Conservation (phyloP, 2,797 vertebrate species). For the Cryptoprocta ferox region DNA sequence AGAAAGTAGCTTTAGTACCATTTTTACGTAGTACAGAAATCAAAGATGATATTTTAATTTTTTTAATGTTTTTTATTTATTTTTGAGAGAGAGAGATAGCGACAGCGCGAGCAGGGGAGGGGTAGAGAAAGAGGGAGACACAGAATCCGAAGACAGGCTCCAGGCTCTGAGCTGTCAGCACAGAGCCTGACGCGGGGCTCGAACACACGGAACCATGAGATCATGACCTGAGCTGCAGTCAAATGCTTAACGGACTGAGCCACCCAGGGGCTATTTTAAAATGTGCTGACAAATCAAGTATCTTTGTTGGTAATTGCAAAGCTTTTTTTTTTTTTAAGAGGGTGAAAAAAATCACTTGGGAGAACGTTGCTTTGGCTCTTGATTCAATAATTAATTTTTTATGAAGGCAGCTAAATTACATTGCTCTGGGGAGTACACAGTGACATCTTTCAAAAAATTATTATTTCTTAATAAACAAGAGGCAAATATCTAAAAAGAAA, state of each 20-base stretch:
- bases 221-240: too few relatives aligned
- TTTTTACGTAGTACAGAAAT: constrained; percentile 38
- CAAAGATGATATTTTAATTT: neutral
- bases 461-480: constrained; percentile 61
- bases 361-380: constrained; percentile 47
- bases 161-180: too few relatives aligned
- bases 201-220: too few relatives aligned
- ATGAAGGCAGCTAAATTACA: constrained; percentile 68
- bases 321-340: neutral
- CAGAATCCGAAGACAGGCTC: too few relatives aligned
- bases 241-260: too few relatives aligned
- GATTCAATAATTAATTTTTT: constrained; percentile 68
- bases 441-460: constrained; percentile 41
- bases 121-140: too few relatives aligned
- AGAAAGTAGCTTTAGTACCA: neutral
- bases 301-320: neutral
- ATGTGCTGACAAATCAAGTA: constrained; percentile 23
- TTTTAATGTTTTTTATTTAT: too few relatives aligned
- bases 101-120: too few relatives aligned
- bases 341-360: constrained; percentile 44
- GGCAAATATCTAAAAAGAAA: constrained; percentile 64
- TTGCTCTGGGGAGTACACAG: constrained; percentile 50
- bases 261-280: neutral
- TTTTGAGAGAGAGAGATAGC: too few relatives aligned
- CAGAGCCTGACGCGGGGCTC: too few relatives aligned